Base-by-base conservation (phyloP, 2,888 invertebrate genomes). In the Epinotia brunnichana region DNA sequence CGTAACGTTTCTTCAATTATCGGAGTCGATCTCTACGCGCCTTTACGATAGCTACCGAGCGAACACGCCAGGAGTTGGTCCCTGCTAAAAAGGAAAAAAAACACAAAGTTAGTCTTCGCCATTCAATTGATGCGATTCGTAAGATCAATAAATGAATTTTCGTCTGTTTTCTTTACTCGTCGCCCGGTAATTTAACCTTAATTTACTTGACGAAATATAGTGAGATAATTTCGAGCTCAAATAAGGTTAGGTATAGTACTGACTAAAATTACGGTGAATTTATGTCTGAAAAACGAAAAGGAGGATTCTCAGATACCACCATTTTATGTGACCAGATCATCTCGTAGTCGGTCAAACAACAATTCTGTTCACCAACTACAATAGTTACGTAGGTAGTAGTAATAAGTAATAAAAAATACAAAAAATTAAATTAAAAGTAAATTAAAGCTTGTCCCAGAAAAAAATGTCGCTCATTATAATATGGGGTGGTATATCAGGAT, bases 1-100 rank as follows among this genome's bases (percentile, higher is more conserved):
- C 88, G 90, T 86, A 88, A 88, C 85, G 86, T 88, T 90, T 88
- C 87, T 90, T 89, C 87, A 90, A 89, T 91, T 91, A 91, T 91
- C 91, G 81, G 87, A 79, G 83, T 82, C 82, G 89, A 90, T 90
- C 90, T 90, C 83, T 85, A 84, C 89, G 87, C 84, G 84, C 86
- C 85, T 84, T 85, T 85, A 84, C 87, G 87, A 90, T 88, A 84
- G 90, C 90, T 89, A 89, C 90, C 82, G 87, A 84, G 84, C 79
- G 79, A 83, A 85, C 87, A 86, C 82, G 86, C 84, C 82, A 82
- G 80, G 79, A 73, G 77, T 80, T 75, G 79, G 81, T 70, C 77
- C 60, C 63, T 44, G 44, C 69, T 60, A 69, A 77, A 77, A 76
- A 64, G 74, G 75, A 76, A 80, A 81, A 80, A 76, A 73, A 73